Evolutionary conservation across 2,113 vertebrate genomes (phyloP), one percentile per base, ranked within the genome.

Genomic region (Abramis brama): DNA sequence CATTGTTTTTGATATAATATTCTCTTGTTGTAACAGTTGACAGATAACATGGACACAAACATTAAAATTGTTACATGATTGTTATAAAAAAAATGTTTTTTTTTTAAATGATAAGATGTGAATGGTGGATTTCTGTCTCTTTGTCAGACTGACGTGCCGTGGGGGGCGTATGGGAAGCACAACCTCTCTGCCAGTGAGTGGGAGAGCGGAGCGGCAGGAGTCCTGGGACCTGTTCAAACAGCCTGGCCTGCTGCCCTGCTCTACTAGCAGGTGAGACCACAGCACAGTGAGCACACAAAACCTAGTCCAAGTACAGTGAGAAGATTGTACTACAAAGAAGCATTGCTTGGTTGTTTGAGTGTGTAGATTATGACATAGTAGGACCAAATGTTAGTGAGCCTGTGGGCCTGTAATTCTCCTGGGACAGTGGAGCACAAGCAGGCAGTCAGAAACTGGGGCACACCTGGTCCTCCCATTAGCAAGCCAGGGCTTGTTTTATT

Each of bases 191-290:
- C 89, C 91, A 23, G 85, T 91, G 15, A 89, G 88, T 75, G 88
- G 90, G 13, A 91, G 89, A 2, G 85, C 90, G 0, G 94, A 94
- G 47, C 36, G 71, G n/a, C 93, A 91, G 64, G 94, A 94, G 78
- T 88, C 91, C 39, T 89, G 93, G 90, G 93, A 95, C 23, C 88
- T 93, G 45, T 87, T 92, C 30, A 93, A 88, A 33, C 84, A 70
- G 64, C 84, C 91, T 11, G 47, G 88, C 0, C 80, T 88, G 68
- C 57, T 88, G 80, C 85, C 89, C 7, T 86, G 89, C 33, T 90
- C 90, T 6, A 89, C 85, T 1, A 30, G 88, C 86, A 92, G 94
- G 94, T 94, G 78, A 88, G 91, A 83, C 25, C 68, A 17, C 27
- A 3, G 23, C 15, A 9, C 43, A 43, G 7, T 43, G 43, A 43